These are phyloP conservation scores for Rhinolophus ferrumequinum DNA, from an alignment of 2,113 vertebrate genomes.

Conservation along the genomic window DNA sequence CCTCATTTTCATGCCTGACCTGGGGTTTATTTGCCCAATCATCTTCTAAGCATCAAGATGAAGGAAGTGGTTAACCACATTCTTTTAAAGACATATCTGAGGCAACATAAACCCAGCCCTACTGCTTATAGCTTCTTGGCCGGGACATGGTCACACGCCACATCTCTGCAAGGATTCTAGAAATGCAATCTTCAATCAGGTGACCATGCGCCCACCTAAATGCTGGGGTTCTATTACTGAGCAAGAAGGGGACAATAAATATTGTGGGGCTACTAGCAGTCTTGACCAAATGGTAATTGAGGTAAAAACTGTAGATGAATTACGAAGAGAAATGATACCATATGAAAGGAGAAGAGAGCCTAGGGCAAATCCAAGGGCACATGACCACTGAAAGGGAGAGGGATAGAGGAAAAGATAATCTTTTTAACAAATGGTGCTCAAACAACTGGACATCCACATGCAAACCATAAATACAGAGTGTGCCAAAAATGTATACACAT, in stretches of 20 bases:
- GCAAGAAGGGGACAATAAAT: neutral
- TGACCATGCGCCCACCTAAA: neutral
- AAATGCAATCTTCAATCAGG: neutral
- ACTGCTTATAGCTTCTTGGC: neutral
- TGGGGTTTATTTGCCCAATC: neutral
- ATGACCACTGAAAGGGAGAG: neutral
- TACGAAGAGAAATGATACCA: neutral
- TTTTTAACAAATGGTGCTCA: neutral
- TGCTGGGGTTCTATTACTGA: neutral
- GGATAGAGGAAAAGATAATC: neutral
- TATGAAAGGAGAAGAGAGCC: neutral
- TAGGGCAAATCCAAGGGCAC: neutral
- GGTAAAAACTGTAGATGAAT: neutral
- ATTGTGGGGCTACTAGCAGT: neutral
- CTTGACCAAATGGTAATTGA: neutral
- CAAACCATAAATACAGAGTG: neutral
- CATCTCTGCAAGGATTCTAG: neutral
- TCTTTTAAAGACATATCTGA: neutral
- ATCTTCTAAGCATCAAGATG: neutral
- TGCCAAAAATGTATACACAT: too few relatives aligned
- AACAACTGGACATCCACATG: neutral
- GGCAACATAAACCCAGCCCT: neutral
- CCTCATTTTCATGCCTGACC: neutral
- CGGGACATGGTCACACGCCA: neutral
- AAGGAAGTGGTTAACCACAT: neutral